Base-by-base conservation (phyloP, 2,113 vertebrate species). In the Desmodus rotundus region DNA sequence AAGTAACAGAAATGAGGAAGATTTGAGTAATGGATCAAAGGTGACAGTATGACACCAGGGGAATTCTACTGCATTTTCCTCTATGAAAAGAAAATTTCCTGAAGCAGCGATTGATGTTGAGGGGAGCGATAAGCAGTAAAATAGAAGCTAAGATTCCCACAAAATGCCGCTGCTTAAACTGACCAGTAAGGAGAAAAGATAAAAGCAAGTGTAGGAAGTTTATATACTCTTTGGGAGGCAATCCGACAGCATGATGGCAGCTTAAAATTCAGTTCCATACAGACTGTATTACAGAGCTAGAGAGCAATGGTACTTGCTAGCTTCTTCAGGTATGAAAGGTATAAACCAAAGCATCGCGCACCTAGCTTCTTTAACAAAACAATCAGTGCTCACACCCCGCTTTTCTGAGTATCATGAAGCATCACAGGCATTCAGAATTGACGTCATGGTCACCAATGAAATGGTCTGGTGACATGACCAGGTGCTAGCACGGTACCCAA, bases 1-100 rank as follows among this genome's bases (percentile, higher is more conserved):
- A 84, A 87, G n/a, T 45, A 92, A 56, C 74, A 93, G 58, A 96
- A 84, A 85, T 45, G 3, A 88, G 45, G 19, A 85, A 72, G n/a
- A 87, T 26, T 63, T 86, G 63, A 93, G 52, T 41, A 74, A 58
- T 81, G 14, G 22, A 47, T 91, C 31, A 78, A 94, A 90, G 7
- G 31, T 58, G n/a, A n/a, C 28, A 87, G 16, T 89, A 15, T 88
- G 58, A 70, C 52, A 26, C 41, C 47, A 81, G 72, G 85, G 31
- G 33, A 84, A 80, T 90, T 70, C 20, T 54, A 78, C 33, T 45
- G 5, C 58, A 63, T 63, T 83, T 80, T 61, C 74, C 52, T 67
- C 31, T 81, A 65, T 52, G 31, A 36, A 84, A 3, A 93, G 52
- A 91, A 92, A 36, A 17, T 81, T 65, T 81, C 26, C 83, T 77